Evolutionary conservation across 2,797 vertebrate species (phyloP).

Genomic region (Pseudocheirus occidentalis): DNA sequence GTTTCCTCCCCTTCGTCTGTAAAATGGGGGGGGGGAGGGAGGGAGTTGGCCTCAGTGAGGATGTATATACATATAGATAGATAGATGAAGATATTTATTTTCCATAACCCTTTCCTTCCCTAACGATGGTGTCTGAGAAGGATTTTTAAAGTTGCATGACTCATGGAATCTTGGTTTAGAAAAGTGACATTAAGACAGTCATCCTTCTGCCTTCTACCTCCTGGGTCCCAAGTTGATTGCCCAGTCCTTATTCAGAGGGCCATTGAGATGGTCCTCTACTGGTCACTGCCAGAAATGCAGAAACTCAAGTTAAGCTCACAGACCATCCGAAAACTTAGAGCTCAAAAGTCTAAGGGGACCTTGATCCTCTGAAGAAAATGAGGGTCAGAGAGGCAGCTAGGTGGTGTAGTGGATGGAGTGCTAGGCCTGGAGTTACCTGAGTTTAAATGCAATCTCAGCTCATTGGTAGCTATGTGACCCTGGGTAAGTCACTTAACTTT

Average conservation of each 20-base stretch:
- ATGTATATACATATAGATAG: too few species aligned
- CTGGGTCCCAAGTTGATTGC: not conserved
- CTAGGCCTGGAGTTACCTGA: not conserved
- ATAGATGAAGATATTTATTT: not conserved
- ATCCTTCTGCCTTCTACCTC: not conserved
- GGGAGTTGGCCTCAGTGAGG: not conserved
- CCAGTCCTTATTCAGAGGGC: not conserved
- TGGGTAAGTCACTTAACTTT: not conserved
- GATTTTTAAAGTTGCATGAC: not conserved
- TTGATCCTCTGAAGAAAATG: not conserved
- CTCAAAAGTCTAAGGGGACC: not conserved
- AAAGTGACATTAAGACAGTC: not conserved
- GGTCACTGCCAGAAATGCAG: slow-evolving; percentile 35
- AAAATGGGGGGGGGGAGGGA: not conserved
- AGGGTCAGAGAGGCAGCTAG: not conserved
- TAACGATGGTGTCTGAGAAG: not conserved
- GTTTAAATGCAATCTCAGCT: not conserved
- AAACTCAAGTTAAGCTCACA: not conserved
- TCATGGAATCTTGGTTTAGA: not conserved
- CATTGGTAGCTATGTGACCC: not conserved
- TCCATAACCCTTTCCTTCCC: not conserved
- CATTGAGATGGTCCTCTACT: slow-evolving; percentile 62
- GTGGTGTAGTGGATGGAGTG: not conserved
- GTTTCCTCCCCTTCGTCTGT: not conserved
- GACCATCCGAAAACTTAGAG: not conserved